Conservation (phyloP, 1,140 invertebrate species). For the Drosophila watanabei region DNA sequence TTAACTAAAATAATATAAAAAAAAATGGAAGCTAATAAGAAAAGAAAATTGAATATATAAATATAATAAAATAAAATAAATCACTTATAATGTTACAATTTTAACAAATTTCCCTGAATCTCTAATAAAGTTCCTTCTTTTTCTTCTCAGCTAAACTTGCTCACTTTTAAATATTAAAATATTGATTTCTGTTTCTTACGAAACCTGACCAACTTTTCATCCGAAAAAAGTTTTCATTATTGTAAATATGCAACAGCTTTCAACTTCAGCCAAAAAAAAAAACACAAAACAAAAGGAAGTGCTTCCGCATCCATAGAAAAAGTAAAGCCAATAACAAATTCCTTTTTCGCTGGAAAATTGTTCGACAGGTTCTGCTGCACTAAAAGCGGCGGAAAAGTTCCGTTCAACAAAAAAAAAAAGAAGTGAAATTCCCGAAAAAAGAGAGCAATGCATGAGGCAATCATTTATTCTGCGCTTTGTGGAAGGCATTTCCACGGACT, state of each 20-base stretch:
- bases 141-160: neutral
- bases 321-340: conserved; percentile 60
- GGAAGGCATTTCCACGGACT: conserved; percentile 38
- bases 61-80: neutral
- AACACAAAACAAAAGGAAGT: conserved; percentile 31
- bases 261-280: neutral
- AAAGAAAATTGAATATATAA: neutral
- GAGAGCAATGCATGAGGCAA: conserved; percentile 29
- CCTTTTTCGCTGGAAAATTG: conserved; percentile 51
- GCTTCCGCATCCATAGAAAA: conserved; percentile 10
- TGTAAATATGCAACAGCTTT: conserved; percentile 61
- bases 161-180: neutral
- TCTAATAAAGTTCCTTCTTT: neutral
- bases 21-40: neutral
- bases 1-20: no score
- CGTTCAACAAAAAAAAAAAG: conserved; percentile 12
- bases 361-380: conserved; percentile 38
- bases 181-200: conserved; percentile 1
- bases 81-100: no score
- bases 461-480: conserved; percentile 54
- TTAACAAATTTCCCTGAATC: neutral
- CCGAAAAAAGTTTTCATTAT: conserved; percentile 57
- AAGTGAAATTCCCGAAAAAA: conserved; percentile 18
- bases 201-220: neutral
- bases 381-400: conserved; percentile 36